Evolutionary conservation across 2,888 invertebrate species (phyloP).

Genomic region (Lucinisca nassula): DNA sequence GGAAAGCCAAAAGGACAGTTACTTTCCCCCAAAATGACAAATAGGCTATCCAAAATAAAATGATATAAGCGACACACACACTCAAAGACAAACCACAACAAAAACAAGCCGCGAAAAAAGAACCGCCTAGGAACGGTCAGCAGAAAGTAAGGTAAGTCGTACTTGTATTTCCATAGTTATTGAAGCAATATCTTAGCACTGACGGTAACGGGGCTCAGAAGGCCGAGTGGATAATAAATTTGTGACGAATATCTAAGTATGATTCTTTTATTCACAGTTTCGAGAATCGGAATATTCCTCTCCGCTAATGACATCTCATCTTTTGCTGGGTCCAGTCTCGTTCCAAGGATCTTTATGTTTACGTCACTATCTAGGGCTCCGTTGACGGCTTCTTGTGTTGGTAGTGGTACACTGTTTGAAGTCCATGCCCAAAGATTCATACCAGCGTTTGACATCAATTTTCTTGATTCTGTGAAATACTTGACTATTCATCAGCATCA

Average conservation of each 20-base stretch:
- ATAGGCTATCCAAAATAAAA: too few relatives aligned
- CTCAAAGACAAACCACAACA: too few relatives aligned
- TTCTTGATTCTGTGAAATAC: slow-evolving; percentile 2
- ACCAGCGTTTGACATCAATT: not conserved
- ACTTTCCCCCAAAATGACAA: too few relatives aligned
- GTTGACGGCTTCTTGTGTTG: slow-evolving; percentile 2
- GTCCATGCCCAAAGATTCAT: not conserved
- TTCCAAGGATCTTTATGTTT: not conserved
- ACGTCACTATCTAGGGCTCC: not conserved
- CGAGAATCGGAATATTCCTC: not conserved
- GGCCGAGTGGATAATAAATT: slow-evolving; percentile 39
- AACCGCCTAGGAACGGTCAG: too few relatives aligned
- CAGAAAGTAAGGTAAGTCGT: slow-evolving; percentile 25
- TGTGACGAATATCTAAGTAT: not conserved
- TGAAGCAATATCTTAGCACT: slow-evolving; percentile 48
- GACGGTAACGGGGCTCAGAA: slow-evolving; percentile 29
- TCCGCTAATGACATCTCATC: not conserved
- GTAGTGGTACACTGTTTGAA: slow-evolving; percentile 9
- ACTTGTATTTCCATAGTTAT: slow-evolving; percentile 26
- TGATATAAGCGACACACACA: too few relatives aligned
- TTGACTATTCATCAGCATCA: not conserved
- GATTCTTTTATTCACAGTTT: not conserved
- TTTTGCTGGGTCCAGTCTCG: not conserved
- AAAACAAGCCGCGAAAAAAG: too few relatives aligned
- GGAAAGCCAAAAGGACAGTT: too few relatives aligned